These are phyloP conservation scores for Argentina silus DNA, from an alignment of 2,797 vertebrate species.

Conservation along the genomic window DNA sequence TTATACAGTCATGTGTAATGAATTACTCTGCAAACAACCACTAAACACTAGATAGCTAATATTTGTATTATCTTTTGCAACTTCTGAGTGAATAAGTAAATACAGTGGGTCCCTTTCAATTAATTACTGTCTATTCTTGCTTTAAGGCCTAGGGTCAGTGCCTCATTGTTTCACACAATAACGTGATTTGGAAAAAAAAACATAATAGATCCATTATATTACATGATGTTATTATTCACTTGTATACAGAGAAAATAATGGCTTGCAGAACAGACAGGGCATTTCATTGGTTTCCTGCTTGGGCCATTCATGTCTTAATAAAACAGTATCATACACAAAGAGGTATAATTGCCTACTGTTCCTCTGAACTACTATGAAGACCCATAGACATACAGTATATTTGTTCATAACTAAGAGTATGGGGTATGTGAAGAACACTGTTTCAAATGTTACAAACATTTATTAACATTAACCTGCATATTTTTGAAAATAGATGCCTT, in stretches of 20 bases:
- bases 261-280: neutral
- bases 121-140: neutral
- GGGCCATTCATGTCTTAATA: neutral
- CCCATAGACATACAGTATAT: neutral
- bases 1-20: too few species aligned
- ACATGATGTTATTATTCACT: neutral
- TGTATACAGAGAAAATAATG: neutral
- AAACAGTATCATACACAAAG: neutral
- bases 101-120: neutral
- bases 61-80: too few species aligned
- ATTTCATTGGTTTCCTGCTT: neutral
- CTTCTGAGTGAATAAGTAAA: too few species aligned
- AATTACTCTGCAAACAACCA: too few species aligned
- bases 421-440: neutral
- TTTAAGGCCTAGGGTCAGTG: neutral
- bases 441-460: neutral
- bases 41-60: too few species aligned
- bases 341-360: neutral
- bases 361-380: neutral
- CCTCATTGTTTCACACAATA: neutral
- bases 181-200: neutral
- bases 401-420: neutral
- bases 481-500: slow-evolving; percentile 9
- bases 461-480: neutral
- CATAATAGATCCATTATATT: neutral